A percentile compares a stretch with the other conserved stretches of the same genome.
Evolutionary conservation across 1,140 invertebrate species (phyloP).

Genomic region (Cryptotermes secundus): DNA sequence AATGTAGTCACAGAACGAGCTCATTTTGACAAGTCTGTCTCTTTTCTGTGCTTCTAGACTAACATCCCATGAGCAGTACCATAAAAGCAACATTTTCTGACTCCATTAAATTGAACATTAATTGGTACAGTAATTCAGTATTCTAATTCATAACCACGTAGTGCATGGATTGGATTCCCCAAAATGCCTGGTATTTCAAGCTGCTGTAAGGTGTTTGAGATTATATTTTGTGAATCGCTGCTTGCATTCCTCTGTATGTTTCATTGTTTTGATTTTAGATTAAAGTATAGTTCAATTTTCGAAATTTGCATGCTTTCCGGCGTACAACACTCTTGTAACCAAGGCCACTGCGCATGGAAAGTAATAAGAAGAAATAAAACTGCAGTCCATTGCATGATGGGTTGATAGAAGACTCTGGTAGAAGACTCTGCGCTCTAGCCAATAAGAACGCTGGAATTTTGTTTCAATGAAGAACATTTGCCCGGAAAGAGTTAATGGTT

Average conservation of each 20-base stretch:
- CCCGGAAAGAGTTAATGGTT: conserved; percentile 32
- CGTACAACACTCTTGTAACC: not conserved
- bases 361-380: conserved; percentile 2
- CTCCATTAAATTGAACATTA: conserved; percentile 37
- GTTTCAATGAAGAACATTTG: conserved; percentile 34
- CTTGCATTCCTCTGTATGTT: not conserved
- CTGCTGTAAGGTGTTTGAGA: not conserved
- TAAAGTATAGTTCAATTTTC: conserved; percentile 17
- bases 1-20: conserved; percentile 11
- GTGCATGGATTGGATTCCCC: conserved; percentile 25
- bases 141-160: conserved; percentile 26
- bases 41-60: conserved; percentile 37
- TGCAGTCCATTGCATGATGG: conserved; percentile 42
- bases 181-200: conserved; percentile 13
- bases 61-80: conserved; percentile 36
- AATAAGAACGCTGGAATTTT: conserved; percentile 42
- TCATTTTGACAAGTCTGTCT: conserved; percentile 27
- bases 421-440: conserved; percentile 49
- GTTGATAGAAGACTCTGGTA: conserved; percentile 52
- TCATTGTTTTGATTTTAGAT: not conserved
- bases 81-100: conserved; percentile 37
- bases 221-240: not conserved
- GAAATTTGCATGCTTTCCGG: conserved; percentile 16
- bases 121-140: conserved; percentile 36
- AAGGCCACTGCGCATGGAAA: conserved; percentile 24